These are phyloP conservation scores for Drosophila athabasca DNA, from an alignment of 1,140 invertebrate genomes.

Conservation along the genomic window DNA sequence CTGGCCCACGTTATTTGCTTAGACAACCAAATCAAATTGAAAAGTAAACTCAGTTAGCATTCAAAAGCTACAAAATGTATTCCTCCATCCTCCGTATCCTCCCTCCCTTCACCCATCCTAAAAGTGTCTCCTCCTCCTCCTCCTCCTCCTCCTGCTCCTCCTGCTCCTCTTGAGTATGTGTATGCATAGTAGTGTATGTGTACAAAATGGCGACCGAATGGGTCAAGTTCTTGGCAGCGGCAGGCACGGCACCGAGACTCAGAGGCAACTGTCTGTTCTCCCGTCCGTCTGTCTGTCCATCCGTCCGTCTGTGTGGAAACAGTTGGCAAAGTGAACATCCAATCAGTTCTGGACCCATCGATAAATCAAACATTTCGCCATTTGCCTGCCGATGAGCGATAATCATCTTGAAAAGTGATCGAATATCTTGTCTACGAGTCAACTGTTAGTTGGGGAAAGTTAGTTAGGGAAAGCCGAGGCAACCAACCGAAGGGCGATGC, in stretches of 20 bases:
- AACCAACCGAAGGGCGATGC: no score
- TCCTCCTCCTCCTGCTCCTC: neutral
- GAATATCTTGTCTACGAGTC: no score
- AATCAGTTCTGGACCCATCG: neutral
- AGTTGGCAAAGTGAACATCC: slow-evolving; percentile 19
- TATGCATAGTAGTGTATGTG: slow-evolving; percentile 3
- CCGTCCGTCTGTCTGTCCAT: no score
- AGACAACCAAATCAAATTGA: slow-evolving; percentile 78
- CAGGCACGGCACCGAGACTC: neutral
- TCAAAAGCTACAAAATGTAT: slow-evolving; percentile 72
- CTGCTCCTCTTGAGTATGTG: neutral
- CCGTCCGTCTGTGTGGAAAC: no score
- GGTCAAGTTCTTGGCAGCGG: slow-evolving; percentile 25
- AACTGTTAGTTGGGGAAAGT: no score
- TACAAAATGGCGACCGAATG: slow-evolving; percentile 30
- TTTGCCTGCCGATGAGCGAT: neutral
- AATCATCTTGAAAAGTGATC: neutral
- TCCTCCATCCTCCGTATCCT: slow-evolving; percentile 19
- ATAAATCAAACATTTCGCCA: slow-evolving; percentile 8
- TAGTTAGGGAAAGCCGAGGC: no score
- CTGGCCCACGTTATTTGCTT: slow-evolving; percentile 69
- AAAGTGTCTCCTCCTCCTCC: no score
- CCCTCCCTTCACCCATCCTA: no score
- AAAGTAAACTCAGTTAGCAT: slow-evolving; percentile 73
- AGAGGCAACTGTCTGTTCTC: no score